Base-by-base conservation (phyloP, 2,888 invertebrate species). In the Masnerella sp. region DNA sequence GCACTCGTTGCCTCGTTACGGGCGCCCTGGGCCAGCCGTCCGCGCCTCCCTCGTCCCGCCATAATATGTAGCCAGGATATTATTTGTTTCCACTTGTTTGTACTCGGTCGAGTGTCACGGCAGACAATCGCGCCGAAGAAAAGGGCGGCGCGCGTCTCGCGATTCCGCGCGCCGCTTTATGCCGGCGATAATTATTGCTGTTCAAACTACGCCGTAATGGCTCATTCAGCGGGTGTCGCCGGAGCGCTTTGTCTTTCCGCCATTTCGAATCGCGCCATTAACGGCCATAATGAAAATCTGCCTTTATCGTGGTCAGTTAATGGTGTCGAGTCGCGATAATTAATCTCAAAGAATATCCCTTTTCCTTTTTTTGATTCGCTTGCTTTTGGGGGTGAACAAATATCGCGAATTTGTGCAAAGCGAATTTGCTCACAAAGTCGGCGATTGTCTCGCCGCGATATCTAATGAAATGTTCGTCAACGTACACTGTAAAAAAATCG, bases 71-170 rank as follows among this genome's bases (percentile, higher is more conserved):
- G 78, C 74, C 83, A 82, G 84, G 84, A 85, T 86, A 84, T 85
- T 85, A 84, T 86, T 86, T 86, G 85, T 86, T 85, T 84, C 82
- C 83, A 83, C 82, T 83, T 83, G 83, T 85, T 83, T 85, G 82
- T 81, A 81, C 82, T 78, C 79, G 72, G 78, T 76, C 79, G 79
- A 78, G 75, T 78, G 78, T 64, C 81, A 77, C 80, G 81, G 81
- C 82, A 82, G 85, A 85, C 84, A 81, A 84, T 85, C 47, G 70
- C 62, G 69, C 71, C 30, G 45, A 30, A 64, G 70, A 62, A 71
- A 70, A 32, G 49, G 34, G 36, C 32, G 25, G 47, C 62, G 28
- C 61, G 14, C 11, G 32, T 40, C 51, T 58, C 56, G 54, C 59
- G 54, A 62, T 42, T 47, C 69, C 74, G 71, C 74, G 59, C 69